A percentile compares a stretch with the other conserved stretches of the same genome.
These are phyloP conservation scores for Clistopyga incitator DNA, from an alignment of 2,888 invertebrate species.

Conservation along the genomic window DNA sequence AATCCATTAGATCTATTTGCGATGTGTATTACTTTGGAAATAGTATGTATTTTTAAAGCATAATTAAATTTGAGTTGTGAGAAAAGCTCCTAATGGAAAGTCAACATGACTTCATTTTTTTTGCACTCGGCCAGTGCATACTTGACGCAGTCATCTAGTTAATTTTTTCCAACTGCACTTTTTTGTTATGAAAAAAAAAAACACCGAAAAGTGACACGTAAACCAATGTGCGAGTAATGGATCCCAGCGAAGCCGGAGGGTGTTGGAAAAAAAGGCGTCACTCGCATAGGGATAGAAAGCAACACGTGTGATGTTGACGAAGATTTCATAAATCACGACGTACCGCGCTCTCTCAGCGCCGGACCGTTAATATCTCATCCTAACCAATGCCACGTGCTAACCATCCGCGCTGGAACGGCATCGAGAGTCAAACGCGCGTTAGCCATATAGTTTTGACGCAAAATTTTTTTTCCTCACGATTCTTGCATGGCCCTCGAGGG, in stretches of 20 bases:
- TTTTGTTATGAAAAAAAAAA: conserved; percentile 29
- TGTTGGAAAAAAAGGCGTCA: conserved; percentile 63
- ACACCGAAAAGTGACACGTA: conserved; percentile 55
- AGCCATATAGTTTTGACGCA: conserved; percentile 50
- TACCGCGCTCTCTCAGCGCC: conserved; percentile 53
- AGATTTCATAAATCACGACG: conserved; percentile 73
- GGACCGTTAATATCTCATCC: conserved; percentile 70
- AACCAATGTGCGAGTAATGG: conserved; percentile 61
- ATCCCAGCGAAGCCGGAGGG: conserved; percentile 48
- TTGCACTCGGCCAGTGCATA: neutral
- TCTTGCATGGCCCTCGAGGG: conserved; percentile 50
- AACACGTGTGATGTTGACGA: conserved; percentile 68
- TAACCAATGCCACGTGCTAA: conserved; percentile 75
- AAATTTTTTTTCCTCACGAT: conserved; percentile 51
- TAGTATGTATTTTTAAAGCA: conserved; percentile 2
- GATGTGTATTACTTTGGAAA: neutral
- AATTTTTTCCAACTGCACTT: conserved; percentile 40
- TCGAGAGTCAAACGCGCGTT: conserved; percentile 51
- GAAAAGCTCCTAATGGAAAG: conserved; percentile 11
- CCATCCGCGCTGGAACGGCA: conserved; percentile 68
- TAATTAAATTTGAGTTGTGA: conserved; percentile 12
- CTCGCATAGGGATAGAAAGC: conserved; percentile 58
- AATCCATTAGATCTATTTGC: no score
- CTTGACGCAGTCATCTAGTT: conserved; percentile 38
- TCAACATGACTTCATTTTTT: neutral